Conservation (phyloP, 2,797 vertebrate genomes). For the Hipposideros larvatus region DNA sequence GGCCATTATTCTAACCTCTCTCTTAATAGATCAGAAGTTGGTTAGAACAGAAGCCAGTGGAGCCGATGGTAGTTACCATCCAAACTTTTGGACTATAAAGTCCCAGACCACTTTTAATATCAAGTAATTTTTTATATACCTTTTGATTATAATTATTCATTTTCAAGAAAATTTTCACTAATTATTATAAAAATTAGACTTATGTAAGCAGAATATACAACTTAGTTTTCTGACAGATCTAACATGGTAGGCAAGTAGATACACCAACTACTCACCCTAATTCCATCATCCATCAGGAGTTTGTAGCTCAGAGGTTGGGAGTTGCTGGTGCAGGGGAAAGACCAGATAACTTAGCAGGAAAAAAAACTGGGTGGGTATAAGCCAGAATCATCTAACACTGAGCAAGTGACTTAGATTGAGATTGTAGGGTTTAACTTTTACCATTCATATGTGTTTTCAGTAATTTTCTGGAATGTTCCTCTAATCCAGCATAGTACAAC, state of each 20-base stretch:
- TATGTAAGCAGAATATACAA: background rate
- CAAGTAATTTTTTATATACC: background rate
- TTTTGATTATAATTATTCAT: background rate
- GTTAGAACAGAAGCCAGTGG: background rate
- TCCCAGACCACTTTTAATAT: background rate
- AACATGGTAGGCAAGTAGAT: background rate
- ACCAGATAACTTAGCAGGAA: background rate
- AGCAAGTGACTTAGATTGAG: background rate
- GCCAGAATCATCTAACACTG: background rate
- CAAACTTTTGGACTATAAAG: background rate
- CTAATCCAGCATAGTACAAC: background rate
- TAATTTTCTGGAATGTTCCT: background rate
- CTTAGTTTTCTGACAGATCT: background rate
- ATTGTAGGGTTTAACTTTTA: background rate
- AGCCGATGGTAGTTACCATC: background rate
- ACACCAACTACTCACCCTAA: background rate
- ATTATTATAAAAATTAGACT: background rate
- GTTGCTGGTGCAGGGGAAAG: background rate
- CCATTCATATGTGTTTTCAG: background rate
- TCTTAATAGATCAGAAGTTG: background rate
- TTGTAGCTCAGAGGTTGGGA: background rate
- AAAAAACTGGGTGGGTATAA: background rate
- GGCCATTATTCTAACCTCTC: background rate
- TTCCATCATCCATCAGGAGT: background rate
- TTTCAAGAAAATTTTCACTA: background rate